Evolutionary conservation across 2,888 invertebrate species (phyloP), one percentile per base, ranked within the genome.

Genomic region (Agrotis puta): DNA sequence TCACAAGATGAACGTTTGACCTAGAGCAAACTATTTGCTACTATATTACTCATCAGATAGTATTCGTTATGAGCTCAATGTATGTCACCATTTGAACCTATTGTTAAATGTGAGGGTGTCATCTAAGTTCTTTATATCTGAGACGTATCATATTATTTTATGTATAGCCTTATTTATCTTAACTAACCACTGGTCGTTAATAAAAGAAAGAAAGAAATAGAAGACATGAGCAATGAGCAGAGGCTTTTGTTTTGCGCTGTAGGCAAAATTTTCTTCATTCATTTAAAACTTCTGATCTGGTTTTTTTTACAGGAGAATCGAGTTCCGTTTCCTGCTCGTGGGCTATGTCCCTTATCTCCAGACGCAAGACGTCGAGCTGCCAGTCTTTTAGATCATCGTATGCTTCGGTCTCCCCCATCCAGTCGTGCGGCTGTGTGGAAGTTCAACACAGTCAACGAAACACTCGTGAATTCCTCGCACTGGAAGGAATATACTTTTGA

Each of bases 381-480:
- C 56, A 94, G 93, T 77, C 88, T 94, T 16, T 64, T 93, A 64
- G 93, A 93, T 66, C 89, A 94, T 63, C 89, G 92, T 18, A 83
- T 87, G 33, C 79, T 91, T 1, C 83, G 90, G 50, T 91, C 93
- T 0, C 91, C 92, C 3, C 89, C 90, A 3, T 90, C 92, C 6
- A 84, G 89, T 20, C 89, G 85, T 33, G 78, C 87, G 24, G 81
- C 86, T 18, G 72, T 87, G 27, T 95, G 95, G 94, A 95, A 95
- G 87, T 95, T 94, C 79, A 95, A 95, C 70, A 95, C 95, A 14
- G 90, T 95, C 62, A 95, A 94, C 71, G 95, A 95, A 85, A 87
- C 91, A 6, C 78, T 94, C n/a, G 92, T 95, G 50, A 91, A 92
- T 75, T 92, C 94, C 13, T 88, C 91, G 3, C 89, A 85, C 53